Evolutionary conservation across 23 tunicate genomes (phyloP).

Genomic region (Ciona savignyi): DNA sequence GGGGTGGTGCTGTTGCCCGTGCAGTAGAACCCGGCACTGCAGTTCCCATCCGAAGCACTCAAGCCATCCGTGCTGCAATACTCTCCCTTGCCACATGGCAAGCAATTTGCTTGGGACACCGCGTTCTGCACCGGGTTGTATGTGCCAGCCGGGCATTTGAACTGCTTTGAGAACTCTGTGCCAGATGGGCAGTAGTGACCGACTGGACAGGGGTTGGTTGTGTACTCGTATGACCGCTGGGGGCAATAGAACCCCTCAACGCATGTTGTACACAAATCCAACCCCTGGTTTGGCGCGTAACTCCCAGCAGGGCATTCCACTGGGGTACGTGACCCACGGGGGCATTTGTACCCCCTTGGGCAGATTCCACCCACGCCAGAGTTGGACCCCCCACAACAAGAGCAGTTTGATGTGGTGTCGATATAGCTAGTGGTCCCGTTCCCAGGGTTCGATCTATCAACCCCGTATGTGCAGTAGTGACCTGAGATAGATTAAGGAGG

Average conservation of each 20-base stretch:
- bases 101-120: slow-evolving; percentile 31
- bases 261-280: slow-evolving; percentile 47
- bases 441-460: slow-evolving; percentile 53
- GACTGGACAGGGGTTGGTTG: slow-evolving; percentile 51
- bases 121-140: slow-evolving; percentile 15
- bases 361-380: slow-evolving; percentile 82
- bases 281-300: slow-evolving; percentile 47
- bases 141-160: slow-evolving; percentile 63
- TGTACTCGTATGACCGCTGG: slow-evolving; percentile 35
- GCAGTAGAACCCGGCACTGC: slow-evolving; percentile 77
- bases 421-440: slow-evolving; percentile 64
- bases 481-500: slow-evolving; percentile 51
- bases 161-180: slow-evolving; percentile 16
- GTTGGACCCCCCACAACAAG: slow-evolving; percentile 59
- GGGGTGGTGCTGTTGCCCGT: slow-evolving; percentile 24
- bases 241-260: slow-evolving; percentile 64
- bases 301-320: slow-evolving; percentile 47
- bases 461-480: slow-evolving; percentile 78
- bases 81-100: slow-evolving; percentile 53
- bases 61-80: slow-evolving; percentile 31
- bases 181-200: slow-evolving; percentile 86
- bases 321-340: slow-evolving; percentile 41
- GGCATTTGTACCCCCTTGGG: slow-evolving; percentile 69
- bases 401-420: slow-evolving; percentile 17
- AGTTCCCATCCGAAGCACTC: slow-evolving; percentile 26